Evolutionary conservation across 2,113 vertebrate species (phyloP).

Genomic region (Actenoides hombroni): DNA sequence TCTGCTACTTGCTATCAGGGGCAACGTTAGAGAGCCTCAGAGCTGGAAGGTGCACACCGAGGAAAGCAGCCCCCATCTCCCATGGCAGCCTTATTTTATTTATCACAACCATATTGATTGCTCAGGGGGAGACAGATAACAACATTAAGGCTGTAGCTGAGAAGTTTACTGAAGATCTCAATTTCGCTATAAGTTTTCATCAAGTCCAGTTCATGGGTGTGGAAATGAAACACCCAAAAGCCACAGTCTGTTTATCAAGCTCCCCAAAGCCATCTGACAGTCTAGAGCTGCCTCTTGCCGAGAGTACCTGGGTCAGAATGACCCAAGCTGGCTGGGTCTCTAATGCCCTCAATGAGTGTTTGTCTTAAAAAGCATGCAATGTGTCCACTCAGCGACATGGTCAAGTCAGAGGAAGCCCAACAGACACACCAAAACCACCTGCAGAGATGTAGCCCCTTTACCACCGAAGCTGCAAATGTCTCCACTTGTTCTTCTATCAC

Average conservation of each 20-base stretch:
- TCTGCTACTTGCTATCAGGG: fast-evolving
- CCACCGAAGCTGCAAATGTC: not conserved
- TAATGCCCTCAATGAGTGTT: not conserved
- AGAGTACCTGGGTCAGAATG: not conserved
- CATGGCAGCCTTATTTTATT: not conserved
- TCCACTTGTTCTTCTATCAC: fast-evolving
- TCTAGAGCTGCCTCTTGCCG: not conserved
- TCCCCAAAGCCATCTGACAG: not conserved
- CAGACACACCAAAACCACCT: not conserved
- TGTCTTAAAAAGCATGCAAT: fast-evolving
- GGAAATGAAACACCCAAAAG: not conserved
- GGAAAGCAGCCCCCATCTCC: not conserved
- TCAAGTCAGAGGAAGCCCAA: not conserved
- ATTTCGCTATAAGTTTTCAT: not conserved
- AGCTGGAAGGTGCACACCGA: not conserved
- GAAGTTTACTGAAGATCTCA: not conserved
- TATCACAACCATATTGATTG: not conserved
- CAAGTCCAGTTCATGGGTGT: not conserved
- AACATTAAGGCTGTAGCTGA: not conserved
- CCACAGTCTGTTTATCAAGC: fast-evolving
- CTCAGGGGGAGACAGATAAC: not conserved
- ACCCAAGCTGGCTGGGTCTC: not conserved
- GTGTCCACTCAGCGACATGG: fast-evolving
- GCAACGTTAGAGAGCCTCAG: fast-evolving
- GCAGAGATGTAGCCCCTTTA: not conserved